Conservation (phyloP, 2,113 vertebrate species). For the Pedetes capensis region DNA sequence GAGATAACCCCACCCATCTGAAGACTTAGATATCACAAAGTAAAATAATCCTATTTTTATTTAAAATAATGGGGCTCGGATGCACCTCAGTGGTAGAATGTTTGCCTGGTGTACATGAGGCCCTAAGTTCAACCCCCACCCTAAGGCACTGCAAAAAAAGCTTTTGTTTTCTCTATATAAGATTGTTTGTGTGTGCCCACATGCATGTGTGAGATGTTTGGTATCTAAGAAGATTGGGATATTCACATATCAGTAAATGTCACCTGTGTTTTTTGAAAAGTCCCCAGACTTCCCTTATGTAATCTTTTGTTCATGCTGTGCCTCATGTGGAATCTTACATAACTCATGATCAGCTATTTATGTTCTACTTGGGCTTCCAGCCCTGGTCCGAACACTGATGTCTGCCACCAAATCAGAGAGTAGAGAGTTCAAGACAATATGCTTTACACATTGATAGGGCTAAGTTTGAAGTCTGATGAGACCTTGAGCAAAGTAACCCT, state of each 20-base stretch:
- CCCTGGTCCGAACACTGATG: neutral
- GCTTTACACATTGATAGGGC: neutral
- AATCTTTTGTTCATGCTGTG: neutral
- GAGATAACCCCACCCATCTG: neutral
- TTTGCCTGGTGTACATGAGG: neutral
- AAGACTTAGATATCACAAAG: neutral
- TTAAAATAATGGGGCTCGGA: neutral
- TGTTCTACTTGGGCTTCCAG: neutral
- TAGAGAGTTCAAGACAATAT: neutral
- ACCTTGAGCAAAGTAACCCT: neutral
- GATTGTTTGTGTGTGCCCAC: neutral
- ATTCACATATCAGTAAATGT: neutral
- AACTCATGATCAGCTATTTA: neutral
- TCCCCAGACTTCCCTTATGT: neutral
- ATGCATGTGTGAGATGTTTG: neutral
- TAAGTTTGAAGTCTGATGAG: neutral
- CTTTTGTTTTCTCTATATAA: neutral
- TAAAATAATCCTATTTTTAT: conserved; percentile 21
- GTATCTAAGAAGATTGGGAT: too few relatives aligned
- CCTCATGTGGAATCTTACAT: neutral
- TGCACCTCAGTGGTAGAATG: neutral
- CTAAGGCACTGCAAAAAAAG: neutral
- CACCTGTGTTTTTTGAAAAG: neutral
- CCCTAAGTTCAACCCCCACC: neutral
- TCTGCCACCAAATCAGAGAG: neutral